phyloP scores from a whole-genome alignment of 2,888 invertebrate genomes.

The Antitype chi region DNA sequence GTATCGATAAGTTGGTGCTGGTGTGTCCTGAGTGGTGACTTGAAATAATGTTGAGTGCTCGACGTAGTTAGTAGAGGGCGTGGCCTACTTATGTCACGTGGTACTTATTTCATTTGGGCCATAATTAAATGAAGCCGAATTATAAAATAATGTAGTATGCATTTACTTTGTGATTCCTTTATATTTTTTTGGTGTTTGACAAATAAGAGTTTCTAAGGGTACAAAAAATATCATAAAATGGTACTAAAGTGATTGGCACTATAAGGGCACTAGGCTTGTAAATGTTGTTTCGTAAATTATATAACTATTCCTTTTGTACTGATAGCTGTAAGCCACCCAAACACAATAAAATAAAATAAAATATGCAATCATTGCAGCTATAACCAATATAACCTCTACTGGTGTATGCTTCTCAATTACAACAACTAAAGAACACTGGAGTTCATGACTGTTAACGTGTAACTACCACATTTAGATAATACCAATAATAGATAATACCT shows the following conservation, averaged over 20 bases:
- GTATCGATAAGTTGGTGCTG: conserved; percentile 4
- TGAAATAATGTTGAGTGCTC: conserved; percentile 53
- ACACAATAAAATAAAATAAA: too few species aligned
- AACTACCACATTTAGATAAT: neutral
- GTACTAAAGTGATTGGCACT: neutral
- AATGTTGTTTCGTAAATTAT: too few species aligned
- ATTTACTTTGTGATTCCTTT: neutral
- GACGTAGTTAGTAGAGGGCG: conserved; percentile 47
- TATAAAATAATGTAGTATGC: neutral
- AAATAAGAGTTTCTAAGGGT: too few species aligned
- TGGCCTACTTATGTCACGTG: conserved; percentile 26
- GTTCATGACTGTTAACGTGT: neutral
- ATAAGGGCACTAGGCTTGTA: too few species aligned
- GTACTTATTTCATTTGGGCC: conserved; percentile 22
- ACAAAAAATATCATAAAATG: neutral
- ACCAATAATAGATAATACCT: neutral
- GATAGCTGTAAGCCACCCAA: too few species aligned
- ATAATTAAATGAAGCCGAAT: conserved; percentile 27
- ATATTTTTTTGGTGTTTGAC: neutral
- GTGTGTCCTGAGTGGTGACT: conserved; percentile 41
- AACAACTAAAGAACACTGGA: neutral
- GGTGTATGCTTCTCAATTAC: neutral
- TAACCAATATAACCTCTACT: neutral
- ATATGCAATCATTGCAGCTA: neutral
- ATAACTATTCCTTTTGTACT: too few species aligned